Evolutionary conservation across 2,797 vertebrate genomes (phyloP).

Genomic region (Ctenochaetus hawaiiensis): DNA sequence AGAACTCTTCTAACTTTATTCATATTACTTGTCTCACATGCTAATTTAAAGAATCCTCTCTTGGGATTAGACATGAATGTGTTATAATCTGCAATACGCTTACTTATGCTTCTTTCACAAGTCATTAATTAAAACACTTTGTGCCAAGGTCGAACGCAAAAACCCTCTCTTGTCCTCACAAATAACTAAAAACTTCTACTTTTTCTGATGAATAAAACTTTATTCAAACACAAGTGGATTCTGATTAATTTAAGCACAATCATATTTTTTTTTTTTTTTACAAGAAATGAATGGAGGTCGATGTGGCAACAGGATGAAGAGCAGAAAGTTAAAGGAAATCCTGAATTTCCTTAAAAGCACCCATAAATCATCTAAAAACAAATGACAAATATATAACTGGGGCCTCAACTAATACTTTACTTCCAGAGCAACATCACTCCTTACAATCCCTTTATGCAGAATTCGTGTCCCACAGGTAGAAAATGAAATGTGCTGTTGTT

Average conservation of each 20-base stretch:
- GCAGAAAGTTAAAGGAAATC: slow-evolving; percentile 10
- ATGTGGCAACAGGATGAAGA: slow-evolving; percentile 36
- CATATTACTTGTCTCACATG: slow-evolving; percentile 23
- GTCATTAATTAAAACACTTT: slow-evolving; percentile 1
- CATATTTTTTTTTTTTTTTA: slow-evolving; percentile 43
- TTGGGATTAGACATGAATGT: slow-evolving; percentile 33
- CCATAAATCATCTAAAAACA: slow-evolving; percentile 35
- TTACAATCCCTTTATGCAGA: slow-evolving; percentile 33
- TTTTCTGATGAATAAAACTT: slow-evolving; percentile 49
- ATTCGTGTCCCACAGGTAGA: slow-evolving; percentile 35
- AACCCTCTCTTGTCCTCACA: slow-evolving; percentile 10
- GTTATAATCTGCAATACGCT: background rate
- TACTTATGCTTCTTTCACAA: background rate
- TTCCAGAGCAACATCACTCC: slow-evolving; percentile 25
- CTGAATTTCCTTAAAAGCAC: slow-evolving; percentile 58
- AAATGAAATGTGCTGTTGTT: slow-evolving; percentile 40
- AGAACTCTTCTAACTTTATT: slow-evolving; percentile 49
- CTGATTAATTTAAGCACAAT: slow-evolving; percentile 59
- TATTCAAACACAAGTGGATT: slow-evolving; percentile 53
- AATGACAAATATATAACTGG: slow-evolving; percentile 18
- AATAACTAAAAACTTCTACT: slow-evolving; percentile 15
- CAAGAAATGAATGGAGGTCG: slow-evolving; percentile 52
- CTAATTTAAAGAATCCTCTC: slow-evolving; percentile 34
- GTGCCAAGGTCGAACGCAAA: slow-evolving; percentile 16
- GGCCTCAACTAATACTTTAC: slow-evolving; percentile 30